Evolutionary conservation across 2,113 vertebrate species (phyloP).

Genomic region (Cyanoramphus novaezelandiae): DNA sequence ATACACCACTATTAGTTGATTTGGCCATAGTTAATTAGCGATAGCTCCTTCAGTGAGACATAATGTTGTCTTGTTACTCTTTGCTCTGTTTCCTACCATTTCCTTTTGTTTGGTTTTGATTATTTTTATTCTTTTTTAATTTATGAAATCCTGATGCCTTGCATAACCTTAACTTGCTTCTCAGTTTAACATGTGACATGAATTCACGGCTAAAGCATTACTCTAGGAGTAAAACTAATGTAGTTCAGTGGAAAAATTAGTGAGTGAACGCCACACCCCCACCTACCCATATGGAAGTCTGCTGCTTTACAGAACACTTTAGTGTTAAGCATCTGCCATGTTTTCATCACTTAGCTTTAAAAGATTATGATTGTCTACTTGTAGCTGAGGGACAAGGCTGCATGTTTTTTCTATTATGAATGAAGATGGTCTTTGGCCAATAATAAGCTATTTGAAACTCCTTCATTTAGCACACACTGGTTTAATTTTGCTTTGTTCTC

Average conservation of each 20-base stretch:
- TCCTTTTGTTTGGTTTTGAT: background rate
- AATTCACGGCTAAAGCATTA: background rate
- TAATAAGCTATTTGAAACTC: background rate
- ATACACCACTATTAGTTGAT: background rate
- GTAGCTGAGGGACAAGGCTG: background rate
- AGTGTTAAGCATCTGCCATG: background rate
- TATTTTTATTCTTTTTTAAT: background rate
- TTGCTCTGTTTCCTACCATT: background rate
- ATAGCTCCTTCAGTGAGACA: background rate
- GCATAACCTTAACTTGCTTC: background rate
- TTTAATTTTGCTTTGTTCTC: background rate
- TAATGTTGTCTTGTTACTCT: background rate
- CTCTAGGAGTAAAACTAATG: background rate
- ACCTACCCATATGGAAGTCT: background rate
- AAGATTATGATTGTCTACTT: background rate
- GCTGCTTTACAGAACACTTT: background rate
- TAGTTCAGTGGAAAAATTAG: background rate
- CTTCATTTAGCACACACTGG: background rate
- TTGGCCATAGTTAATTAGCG: background rate
- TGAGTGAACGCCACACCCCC: fast-evolving
- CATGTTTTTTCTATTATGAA: background rate
- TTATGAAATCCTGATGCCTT: background rate
- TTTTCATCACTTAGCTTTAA: background rate
- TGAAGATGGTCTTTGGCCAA: background rate
- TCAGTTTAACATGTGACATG: background rate